phyloP scores from a whole-genome alignment of 1,140 invertebrate genomes.

The Coenobita brevimanus region DNA sequence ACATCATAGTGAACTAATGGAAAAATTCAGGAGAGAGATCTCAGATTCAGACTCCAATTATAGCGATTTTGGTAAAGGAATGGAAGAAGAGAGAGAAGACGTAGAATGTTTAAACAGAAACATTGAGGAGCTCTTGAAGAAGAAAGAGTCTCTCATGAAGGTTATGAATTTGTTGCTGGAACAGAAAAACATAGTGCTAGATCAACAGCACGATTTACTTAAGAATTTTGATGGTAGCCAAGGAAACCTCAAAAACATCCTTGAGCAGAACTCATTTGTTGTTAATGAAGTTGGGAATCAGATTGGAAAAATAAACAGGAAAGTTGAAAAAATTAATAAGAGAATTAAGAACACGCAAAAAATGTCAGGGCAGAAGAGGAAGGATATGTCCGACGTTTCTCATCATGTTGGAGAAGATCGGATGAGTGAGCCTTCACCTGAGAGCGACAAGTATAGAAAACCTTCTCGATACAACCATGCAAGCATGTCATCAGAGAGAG shows the following conservation, averaged over 20 bases:
- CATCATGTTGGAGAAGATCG: not conserved
- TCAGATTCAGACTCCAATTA: too few relatives aligned
- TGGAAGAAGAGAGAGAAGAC: too few relatives aligned
- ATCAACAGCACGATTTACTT: not conserved
- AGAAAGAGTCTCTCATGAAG: constrained; percentile 7
- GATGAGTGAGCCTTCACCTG: constrained; percentile 1
- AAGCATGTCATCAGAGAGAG: not conserved
- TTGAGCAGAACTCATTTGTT: constrained; percentile 33
- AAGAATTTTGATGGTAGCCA: constrained; percentile 22
- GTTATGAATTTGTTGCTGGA: constrained; percentile 19
- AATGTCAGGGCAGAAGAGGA: constrained; percentile 5
- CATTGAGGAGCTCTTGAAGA: too few relatives aligned
- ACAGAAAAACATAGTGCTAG: constrained; percentile 25
- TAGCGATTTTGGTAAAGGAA: too few relatives aligned
- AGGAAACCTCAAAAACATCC: constrained; percentile 20
- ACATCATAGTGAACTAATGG: too few relatives aligned
- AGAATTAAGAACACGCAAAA: constrained; percentile 8
- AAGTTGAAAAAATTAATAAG: constrained; percentile 10
- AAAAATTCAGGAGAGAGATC: too few relatives aligned
- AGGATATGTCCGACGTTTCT: constrained; percentile 23
- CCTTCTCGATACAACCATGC: not conserved
- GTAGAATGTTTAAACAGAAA: too few relatives aligned
- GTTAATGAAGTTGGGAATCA: constrained; percentile 31
- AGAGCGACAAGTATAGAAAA: constrained; percentile 13
- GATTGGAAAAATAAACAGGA: constrained; percentile 25